Evolutionary conservation across 2,113 vertebrate genomes (phyloP).

Genomic region (Beaufortia kweichowensis): DNA sequence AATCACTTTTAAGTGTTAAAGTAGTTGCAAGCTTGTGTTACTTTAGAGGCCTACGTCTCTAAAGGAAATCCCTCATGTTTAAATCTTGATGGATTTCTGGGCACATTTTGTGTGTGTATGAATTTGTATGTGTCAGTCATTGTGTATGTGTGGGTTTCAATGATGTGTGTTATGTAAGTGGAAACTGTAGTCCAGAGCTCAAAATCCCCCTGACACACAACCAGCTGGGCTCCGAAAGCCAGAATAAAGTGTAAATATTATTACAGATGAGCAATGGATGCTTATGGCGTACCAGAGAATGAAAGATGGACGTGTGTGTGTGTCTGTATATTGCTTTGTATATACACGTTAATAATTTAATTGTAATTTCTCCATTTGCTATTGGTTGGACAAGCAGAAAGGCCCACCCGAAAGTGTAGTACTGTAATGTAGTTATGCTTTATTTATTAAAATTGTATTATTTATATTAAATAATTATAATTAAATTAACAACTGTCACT

Average conservation of each 20-base stretch:
- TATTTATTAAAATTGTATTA: too few relatives aligned
- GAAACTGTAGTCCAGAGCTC: background rate
- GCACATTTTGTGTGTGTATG: background rate
- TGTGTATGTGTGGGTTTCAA: background rate
- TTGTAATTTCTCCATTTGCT: too few relatives aligned
- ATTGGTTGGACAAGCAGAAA: too few relatives aligned
- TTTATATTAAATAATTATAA: too few relatives aligned
- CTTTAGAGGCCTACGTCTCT: too few relatives aligned
- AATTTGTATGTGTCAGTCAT: background rate
- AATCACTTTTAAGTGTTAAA: too few relatives aligned
- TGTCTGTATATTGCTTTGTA: background rate
- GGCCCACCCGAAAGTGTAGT: too few relatives aligned
- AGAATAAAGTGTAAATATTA: constrained; percentile 7
- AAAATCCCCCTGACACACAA: background rate
- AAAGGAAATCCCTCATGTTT: background rate
- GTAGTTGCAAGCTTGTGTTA: too few relatives aligned
- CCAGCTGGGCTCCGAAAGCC: constrained; percentile 9
- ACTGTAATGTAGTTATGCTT: too few relatives aligned
- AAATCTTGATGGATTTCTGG: background rate
- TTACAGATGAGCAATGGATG: constrained; percentile 11
- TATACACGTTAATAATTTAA: too few relatives aligned
- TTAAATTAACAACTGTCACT: too few relatives aligned
- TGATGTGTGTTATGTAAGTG: background rate
- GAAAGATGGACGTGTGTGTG: background rate
- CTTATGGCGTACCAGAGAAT: background rate